Percentiles rank a stretch among this genome's conserved stretches.
These are phyloP conservation scores for Drosophila subsilvestris DNA, from an alignment of 2,888 invertebrate species.

Conservation along the genomic window DNA sequence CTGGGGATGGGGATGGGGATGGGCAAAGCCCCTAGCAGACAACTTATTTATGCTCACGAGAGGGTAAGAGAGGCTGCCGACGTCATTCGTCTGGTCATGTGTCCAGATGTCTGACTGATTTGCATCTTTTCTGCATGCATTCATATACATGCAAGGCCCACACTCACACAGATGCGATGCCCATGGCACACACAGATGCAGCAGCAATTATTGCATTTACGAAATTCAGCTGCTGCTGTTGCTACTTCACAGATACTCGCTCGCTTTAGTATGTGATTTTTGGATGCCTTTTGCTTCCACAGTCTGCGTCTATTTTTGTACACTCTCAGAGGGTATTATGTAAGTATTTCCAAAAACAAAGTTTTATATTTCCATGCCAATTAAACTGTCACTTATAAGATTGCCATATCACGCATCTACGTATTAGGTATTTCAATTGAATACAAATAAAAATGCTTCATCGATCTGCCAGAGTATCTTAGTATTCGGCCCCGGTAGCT, in stretches of 20 bases:
- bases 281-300: conserved; percentile 2
- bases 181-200: conserved; percentile 31
- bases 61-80: conserved; percentile 22
- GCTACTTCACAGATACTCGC: conserved; percentile 37
- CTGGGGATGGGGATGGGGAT: conserved; percentile 21
- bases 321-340: background rate
- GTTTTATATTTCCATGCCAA: too few relatives aligned
- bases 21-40: conserved; percentile 45
- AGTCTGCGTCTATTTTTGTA: conserved; percentile 7
- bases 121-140: conserved; percentile 69
- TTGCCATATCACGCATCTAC: too few relatives aligned
- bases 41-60: conserved; percentile 71
- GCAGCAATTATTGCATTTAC: conserved; percentile 76
- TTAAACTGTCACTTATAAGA: too few relatives aligned
- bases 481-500: background rate
- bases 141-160: conserved; percentile 24
- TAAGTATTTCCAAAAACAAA: too few relatives aligned
- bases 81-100: conserved; percentile 39
- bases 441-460: background rate
- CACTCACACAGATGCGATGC: conserved; percentile 6
- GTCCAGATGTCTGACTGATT: conserved; percentile 71
- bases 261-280: conserved; percentile 26
- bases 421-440: too few relatives aligned
- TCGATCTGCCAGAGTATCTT: conserved; percentile 1
- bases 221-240: conserved; percentile 54